Evolutionary conservation across 2,888 invertebrate species (phyloP), one percentile per base, ranked within the genome.

Genomic region (Boloria euphrosyne): DNA sequence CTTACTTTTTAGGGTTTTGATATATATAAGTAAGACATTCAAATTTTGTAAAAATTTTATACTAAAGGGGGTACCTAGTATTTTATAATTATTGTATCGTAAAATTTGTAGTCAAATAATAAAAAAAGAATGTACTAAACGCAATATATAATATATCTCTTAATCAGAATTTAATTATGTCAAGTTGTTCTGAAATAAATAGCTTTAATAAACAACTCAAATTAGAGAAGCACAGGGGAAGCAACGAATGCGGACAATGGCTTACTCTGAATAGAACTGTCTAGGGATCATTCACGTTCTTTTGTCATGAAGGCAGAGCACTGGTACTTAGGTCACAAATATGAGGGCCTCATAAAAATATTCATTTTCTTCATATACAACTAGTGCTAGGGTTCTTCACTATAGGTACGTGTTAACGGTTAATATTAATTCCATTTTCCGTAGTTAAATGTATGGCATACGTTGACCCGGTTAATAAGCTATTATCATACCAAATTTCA

Each of bases 201-300:
- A 22, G 49, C 49, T 49, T 22, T 55, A 62, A 62, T 62, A 38
- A 54, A 49, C 22, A 22, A 44, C 49, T 38, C 49, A 13, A 43
- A 50, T 22, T 49, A 55, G 38, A 43, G 17, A 27, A 18, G 14
- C 43, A 43, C 38, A 54, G 38, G 49, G 38, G 16, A 22, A 53
- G 10, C 49, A 57, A 10, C 31, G 17, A 46, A 58, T 16, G 22
- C 58, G 17, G 38, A 55, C 55, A 55, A 43, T 43, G 18, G 18
- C 53, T 17, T 46, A 13, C 49, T 43, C 49, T 50, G 55, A 63
- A 50, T 55, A 43, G 55, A 17, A 43, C 55, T 55, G 49, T 50
- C 55, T 43, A 50, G 49, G 18, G 49, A 54, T 55, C 54, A 49
- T 57, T 57, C 62, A 62, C 18, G 49, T 54, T 63, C 62, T 53